Evolutionary conservation across 1,140 invertebrate genomes (phyloP).

Genomic region (Sycophila sp.): DNA sequence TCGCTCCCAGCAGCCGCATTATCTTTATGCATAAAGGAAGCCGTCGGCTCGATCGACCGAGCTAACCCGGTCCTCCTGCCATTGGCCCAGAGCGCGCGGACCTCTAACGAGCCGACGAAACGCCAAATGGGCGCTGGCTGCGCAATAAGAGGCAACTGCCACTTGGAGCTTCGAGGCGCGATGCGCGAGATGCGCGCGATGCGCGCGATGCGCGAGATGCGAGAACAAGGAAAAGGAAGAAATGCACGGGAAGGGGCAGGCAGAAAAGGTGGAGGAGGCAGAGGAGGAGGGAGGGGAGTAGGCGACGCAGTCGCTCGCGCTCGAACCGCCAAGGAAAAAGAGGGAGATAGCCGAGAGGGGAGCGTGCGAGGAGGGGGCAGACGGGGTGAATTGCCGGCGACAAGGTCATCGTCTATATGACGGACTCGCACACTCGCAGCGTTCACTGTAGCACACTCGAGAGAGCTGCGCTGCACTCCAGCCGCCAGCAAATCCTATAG

Average conservation of each 20-base stretch:
- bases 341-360: constrained; percentile 41
- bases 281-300: constrained; percentile 33
- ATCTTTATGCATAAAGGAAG: constrained; percentile 20
- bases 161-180: no score
- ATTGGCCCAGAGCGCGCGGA: constrained; percentile 2
- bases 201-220: neutral
- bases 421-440: no score
- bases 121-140: neutral
- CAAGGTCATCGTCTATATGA: constrained; percentile 67
- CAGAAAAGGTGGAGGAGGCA: constrained; percentile 16
- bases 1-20: constrained; percentile 13
- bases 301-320: constrained; percentile 38
- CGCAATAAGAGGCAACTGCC: neutral
- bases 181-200: no score
- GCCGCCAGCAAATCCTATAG: no score
- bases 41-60: no score
- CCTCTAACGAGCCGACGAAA: constrained; percentile 4
- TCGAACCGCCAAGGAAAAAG: no score
- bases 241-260: neutral
- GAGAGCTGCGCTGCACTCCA: neutral
- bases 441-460: neutral
- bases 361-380: constrained; percentile 53
- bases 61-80: no score
- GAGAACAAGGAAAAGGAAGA: constrained; percentile 43
- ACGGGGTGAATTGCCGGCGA: constrained; percentile 68